phyloP scores from a whole-genome alignment of 2,113 vertebrate species.

The Ailuropoda melanoleuca region DNA sequence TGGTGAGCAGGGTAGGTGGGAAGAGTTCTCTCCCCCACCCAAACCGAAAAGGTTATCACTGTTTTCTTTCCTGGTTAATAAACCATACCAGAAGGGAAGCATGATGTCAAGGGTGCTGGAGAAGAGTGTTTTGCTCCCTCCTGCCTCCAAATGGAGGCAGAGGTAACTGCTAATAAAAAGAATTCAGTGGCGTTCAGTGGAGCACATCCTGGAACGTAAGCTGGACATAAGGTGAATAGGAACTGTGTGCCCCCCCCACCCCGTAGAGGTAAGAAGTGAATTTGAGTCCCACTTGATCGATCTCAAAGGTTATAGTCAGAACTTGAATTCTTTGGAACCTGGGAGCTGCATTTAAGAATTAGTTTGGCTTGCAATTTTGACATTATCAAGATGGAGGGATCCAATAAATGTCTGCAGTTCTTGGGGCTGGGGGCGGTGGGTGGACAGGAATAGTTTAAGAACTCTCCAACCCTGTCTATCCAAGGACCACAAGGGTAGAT shows the following conservation, averaged over 20 bases:
- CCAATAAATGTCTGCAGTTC: neutral
- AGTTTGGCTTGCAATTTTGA: conserved; percentile 17
- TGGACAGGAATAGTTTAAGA: neutral
- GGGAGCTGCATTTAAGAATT: neutral
- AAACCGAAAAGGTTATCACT: neutral
- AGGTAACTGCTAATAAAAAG: neutral
- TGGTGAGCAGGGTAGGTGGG: neutral
- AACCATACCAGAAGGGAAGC: conserved; percentile 14
- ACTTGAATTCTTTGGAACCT: conserved; percentile 25
- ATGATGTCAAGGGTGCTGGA: neutral
- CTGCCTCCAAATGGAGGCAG: neutral
- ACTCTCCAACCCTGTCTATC: conserved; percentile 20
- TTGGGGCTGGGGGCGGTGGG: neutral
- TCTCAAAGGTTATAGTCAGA: neutral
- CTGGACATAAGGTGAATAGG: neutral
- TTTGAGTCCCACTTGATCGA: neutral
- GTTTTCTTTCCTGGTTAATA: conserved; percentile 35
- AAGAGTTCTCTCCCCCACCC: neutral
- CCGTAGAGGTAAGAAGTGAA: neutral
- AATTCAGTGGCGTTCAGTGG: neutral
- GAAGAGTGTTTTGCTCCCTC: neutral
- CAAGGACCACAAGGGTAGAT: neutral
- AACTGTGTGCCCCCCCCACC: neutral
- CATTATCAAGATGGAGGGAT: neutral
- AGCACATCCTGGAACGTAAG: neutral